Base-by-base conservation (phyloP, 2,113 vertebrate genomes). In the Thryonomys swinderianus region DNA sequence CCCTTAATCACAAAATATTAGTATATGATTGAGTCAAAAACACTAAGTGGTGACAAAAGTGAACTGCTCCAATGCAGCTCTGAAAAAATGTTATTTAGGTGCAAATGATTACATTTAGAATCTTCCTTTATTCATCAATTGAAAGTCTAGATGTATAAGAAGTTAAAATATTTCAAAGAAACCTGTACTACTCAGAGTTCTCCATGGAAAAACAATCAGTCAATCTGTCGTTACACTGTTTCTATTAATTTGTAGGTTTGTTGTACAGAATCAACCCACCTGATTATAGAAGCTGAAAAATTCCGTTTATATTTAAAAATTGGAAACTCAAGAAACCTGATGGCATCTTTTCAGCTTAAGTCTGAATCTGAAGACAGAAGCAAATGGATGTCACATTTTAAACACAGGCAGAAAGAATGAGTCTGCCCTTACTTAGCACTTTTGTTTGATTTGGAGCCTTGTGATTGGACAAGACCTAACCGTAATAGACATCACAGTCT, bases 71-170 rank as follows among this genome's bases (percentile, higher is more conserved):
- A 78, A 76, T 30, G n/a, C n/a, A 74, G 11, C 25, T 11, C 51
- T 53, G 16, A 69, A 67, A 23, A 73, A 53, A 83, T 48, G 57
- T 51, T 53, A 5, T 66, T 92, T 18, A 57, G 18, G 61, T 88
- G 76, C 11, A 73, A 73, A 74, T 74, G 76, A 88, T 25, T 55
- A 67, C 2, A 2, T 55, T 42, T 61, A 67, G 25, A 37, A 0
- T 1, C 2, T 66, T 85, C 59, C 76, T 91, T 74, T 7, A 76
- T 64, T 90, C 11, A 55, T 34, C 16, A 79, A 30, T 7, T 64
- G 48, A 79, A 94, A 90, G 51, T 78, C 6, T 48, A 95, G 27
- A 66, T 84, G 18, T 37, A 42, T 64, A 82, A 71, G 62, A 86
- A 69, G 53, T 78, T 81, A 69, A 81, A 69, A 59, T 6, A 78